These are phyloP conservation scores for Bombus difficillimus DNA, from an alignment of 1,140 invertebrate genomes.

Conservation along the genomic window DNA sequence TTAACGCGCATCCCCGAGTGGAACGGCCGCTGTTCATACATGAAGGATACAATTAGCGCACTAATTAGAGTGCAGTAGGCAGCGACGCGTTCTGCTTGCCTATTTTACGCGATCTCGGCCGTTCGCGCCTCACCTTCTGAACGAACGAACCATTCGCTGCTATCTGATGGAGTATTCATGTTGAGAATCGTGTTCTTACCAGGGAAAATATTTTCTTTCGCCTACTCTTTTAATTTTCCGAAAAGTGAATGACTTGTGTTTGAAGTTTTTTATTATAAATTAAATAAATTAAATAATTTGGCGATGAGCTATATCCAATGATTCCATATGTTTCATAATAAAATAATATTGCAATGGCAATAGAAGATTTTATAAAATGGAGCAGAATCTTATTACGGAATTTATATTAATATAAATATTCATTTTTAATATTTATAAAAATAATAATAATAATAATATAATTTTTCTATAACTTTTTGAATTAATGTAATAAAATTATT, in stretches of 20 bases:
- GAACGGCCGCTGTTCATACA: conserved; percentile 63
- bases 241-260: neutral
- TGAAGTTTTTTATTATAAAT: too few relatives aligned
- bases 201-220: neutral
- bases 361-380: too few relatives aligned
- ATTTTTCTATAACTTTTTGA: too few relatives aligned
- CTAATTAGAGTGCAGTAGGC: conserved; percentile 52
- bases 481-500: too few relatives aligned
- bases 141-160: neutral
- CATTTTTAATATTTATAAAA: too few relatives aligned
- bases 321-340: too few relatives aligned
- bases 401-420: too few relatives aligned
- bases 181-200: neutral
- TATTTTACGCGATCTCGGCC: conserved; percentile 14
- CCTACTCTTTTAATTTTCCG: neutral
- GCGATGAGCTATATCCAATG: too few relatives aligned
- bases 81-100: conserved; percentile 35
- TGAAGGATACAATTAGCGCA: conserved; percentile 61
- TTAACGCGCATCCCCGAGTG: conserved; percentile 53
- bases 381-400: too few relatives aligned
- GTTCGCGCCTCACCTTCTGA: conserved; percentile 15
- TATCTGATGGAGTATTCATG: conserved; percentile 13
- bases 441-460: too few relatives aligned
- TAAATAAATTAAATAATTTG: too few relatives aligned
- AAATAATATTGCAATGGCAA: too few relatives aligned